phyloP scores from a whole-genome alignment of 2,797 vertebrate species.

The Poeciliopsis presidionis region DNA sequence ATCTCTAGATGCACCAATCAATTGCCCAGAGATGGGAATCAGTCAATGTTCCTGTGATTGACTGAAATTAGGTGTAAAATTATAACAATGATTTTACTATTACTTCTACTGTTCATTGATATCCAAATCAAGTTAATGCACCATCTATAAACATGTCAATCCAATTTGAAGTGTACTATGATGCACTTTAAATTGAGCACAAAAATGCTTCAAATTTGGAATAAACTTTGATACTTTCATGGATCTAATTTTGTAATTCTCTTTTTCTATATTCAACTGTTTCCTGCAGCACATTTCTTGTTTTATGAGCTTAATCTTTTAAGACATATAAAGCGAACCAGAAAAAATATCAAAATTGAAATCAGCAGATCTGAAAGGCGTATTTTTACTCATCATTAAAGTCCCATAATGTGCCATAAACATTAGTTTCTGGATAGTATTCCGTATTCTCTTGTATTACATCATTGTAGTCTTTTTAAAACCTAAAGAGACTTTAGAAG shows the following conservation, averaged over 20 bases:
- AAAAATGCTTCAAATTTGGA: neutral
- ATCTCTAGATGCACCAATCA: neutral
- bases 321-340: neutral
- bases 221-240: neutral
- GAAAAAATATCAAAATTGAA: neutral
- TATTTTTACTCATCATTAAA: neutral
- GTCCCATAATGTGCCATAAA: neutral
- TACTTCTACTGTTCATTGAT: neutral
- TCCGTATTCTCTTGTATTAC: neutral
- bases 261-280: neutral
- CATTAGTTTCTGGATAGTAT: neutral
- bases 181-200: neutral
- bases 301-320: neutral
- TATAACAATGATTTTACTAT: neutral
- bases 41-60: neutral
- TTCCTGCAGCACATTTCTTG: neutral
- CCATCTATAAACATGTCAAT: neutral
- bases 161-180: no score
- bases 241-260: neutral
- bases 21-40: neutral
- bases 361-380: neutral
- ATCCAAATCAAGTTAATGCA: neutral
- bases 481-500: slow-evolving; percentile 21
- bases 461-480: neutral
- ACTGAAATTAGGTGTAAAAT: neutral